Evolutionary conservation across 2,888 invertebrate species (phyloP).

Genomic region (Drosophila yooni): DNA sequence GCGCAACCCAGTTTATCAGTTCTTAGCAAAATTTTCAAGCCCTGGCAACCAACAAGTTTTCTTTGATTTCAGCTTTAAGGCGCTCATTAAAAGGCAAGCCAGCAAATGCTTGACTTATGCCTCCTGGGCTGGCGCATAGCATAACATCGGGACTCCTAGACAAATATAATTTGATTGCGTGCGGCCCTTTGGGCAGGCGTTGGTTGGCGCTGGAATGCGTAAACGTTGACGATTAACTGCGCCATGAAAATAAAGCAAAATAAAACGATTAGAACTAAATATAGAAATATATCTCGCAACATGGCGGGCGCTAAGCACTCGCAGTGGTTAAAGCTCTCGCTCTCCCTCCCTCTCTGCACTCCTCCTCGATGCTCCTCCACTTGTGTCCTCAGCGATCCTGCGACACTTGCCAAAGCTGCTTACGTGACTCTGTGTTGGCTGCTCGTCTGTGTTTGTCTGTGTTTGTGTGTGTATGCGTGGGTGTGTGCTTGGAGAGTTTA

Average conservation of each 20-base stretch:
- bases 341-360: neutral
- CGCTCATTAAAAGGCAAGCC: slow-evolving; percentile 48
- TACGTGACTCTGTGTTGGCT: slow-evolving; percentile 1
- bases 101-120: slow-evolving; percentile 44
- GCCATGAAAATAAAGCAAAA: slow-evolving; percentile 84
- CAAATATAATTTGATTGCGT: slow-evolving; percentile 83
- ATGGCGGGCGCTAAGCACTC: slow-evolving; percentile 65
- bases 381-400: slow-evolving; percentile 1
- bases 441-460: neutral
- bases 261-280: slow-evolving; percentile 84
- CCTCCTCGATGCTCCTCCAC: neutral
- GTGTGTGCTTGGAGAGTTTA: slow-evolving; percentile 24
- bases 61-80: slow-evolving; percentile 58
- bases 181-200: slow-evolving; percentile 79
- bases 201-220: slow-evolving; percentile 84
- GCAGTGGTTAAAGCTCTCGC: neutral
- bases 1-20: slow-evolving; percentile 78
- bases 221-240: slow-evolving; percentile 84
- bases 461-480: neutral
- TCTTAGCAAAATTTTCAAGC: slow-evolving; percentile 53
- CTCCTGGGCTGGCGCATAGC: slow-evolving; percentile 4
- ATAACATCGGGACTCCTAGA: slow-evolving; percentile 52
- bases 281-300: slow-evolving; percentile 84
- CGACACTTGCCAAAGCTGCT: slow-evolving; percentile 17
- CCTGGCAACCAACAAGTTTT: slow-evolving; percentile 9